Percentiles rank a stretch among this genome's conserved stretches.
Conservation (phyloP, 1,140 invertebrate species). For the Hycleus phaleratus region DNA sequence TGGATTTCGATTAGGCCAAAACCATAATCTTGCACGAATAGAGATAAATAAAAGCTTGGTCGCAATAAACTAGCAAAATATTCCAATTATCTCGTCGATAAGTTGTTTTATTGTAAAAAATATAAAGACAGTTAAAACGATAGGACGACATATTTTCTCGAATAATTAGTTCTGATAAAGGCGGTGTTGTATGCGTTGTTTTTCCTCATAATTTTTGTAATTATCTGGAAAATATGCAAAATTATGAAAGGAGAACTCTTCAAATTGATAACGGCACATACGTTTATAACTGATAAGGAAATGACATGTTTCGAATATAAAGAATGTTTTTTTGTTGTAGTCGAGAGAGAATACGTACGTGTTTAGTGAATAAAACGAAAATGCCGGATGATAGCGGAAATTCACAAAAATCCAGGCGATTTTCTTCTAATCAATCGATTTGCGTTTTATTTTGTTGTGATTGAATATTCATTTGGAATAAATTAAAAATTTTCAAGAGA, state of each 20-base stretch:
- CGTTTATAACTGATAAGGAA: constrained; percentile 14
- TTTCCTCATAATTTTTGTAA: constrained; percentile 22
- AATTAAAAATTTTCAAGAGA: no score
- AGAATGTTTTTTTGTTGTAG: neutral
- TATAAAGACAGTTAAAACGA: constrained; percentile 18
- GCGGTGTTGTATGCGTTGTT: constrained; percentile 1
- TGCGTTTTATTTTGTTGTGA: no score
- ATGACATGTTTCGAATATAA: constrained; percentile 19
- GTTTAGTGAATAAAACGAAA: no score
- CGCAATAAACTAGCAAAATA: constrained; percentile 1
- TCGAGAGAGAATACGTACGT: no score
- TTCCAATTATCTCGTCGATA: constrained; percentile 13
- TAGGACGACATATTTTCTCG: constrained; percentile 24
- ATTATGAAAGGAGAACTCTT: constrained; percentile 24
- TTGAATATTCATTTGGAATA: no score
- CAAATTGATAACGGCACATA: constrained; percentile 5
- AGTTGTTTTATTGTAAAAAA: no score
- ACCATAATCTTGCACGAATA: no score
- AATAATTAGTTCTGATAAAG: constrained; percentile 23
- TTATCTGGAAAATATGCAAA: constrained; percentile 26
- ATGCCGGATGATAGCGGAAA: no score
- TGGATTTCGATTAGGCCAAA: no score
- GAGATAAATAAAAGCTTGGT: no score
- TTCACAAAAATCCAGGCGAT: no score
- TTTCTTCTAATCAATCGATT: no score